A percentile compares a stretch with the other conserved stretches of the same genome.
Evolutionary conservation across 2,113 vertebrate species (phyloP).

Genomic region (Mionectes macconnelli): DNA sequence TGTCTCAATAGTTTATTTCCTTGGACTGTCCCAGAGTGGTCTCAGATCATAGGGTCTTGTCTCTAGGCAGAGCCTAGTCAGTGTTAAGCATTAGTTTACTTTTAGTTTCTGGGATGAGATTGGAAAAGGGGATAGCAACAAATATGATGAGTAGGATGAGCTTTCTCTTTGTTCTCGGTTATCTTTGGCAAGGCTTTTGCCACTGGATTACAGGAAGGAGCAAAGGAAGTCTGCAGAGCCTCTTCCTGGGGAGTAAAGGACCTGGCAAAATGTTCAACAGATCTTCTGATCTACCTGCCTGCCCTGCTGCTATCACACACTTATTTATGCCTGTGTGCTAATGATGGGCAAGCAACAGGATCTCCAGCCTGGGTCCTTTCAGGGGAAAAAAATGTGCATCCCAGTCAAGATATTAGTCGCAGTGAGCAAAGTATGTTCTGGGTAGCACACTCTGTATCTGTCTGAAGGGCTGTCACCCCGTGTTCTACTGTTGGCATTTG

Average conservation of each 20-base stretch:
- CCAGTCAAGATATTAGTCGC: background rate
- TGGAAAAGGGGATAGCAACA: background rate
- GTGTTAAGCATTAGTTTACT: background rate
- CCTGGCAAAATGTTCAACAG: background rate
- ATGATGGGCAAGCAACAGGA: background rate
- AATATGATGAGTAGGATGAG: background rate
- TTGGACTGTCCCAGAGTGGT: background rate
- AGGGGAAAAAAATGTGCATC: rapidly evolving
- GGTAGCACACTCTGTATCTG: background rate
- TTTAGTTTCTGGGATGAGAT: background rate
- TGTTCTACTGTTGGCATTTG: background rate
- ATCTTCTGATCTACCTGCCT: background rate
- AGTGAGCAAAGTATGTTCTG: background rate
- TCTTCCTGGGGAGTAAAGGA: background rate
- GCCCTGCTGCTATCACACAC: rapidly evolving
- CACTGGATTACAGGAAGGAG: background rate
- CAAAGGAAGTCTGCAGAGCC: background rate
- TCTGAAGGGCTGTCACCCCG: background rate
- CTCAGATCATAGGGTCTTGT: background rate
- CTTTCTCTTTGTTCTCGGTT: background rate
- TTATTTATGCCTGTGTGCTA: rapidly evolving
- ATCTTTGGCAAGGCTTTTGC: background rate
- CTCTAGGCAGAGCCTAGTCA: background rate
- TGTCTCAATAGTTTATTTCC: background rate
- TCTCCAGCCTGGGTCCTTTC: background rate